Evolutionary conservation across 1,140 invertebrate species (phyloP), one percentile per base, ranked within the genome.

Genomic region (Doryteuthis pealeii): DNA sequence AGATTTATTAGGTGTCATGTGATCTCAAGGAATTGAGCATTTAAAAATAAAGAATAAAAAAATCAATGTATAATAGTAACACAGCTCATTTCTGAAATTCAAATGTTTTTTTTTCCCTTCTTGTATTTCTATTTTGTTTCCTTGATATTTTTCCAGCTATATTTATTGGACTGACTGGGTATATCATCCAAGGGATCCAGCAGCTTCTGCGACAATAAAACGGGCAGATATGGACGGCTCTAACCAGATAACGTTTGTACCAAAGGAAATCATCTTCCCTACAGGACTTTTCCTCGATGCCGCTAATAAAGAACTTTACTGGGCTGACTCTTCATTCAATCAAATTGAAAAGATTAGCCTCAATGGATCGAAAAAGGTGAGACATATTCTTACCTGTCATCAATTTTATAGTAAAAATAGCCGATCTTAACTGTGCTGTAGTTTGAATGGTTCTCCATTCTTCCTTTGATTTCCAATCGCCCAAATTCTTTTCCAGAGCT

Each of bases 131-230:
- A 5, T 26, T 65, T 15, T 65, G 8, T 15, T 65, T 3, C 15
- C 8, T n/a, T 40, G 3, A 40, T 40, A 40, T 40, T 10, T 40
- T 40, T 40, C 4, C 54, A 84, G 83, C 18, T 62, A 72, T 33
- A 78, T 85, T 70, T 85, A 80, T 85, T 98, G 96, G 96, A 97
- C 95, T 0, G 96, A 99, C 85, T 98, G 97, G 96, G 96, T 96
- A 49, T 96, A 97, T 83, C 95, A 97, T 88, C 96, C 97, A 1
- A 96, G 95, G 0, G 96, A 98, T 88, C 26, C 54, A 6, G 87
- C 97, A 43, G 96, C 98, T 70, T 96, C 94, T 3, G 95, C 94
- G 72, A 97, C 95, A 1, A 92, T 98, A 43, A 96, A 92, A 84
- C 92, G 91, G 22, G 95, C 94, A 77, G 92, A 92, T 1, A 93